Conservation (phyloP, 2,888 invertebrate genomes). For the Drosophila rubida region DNA sequence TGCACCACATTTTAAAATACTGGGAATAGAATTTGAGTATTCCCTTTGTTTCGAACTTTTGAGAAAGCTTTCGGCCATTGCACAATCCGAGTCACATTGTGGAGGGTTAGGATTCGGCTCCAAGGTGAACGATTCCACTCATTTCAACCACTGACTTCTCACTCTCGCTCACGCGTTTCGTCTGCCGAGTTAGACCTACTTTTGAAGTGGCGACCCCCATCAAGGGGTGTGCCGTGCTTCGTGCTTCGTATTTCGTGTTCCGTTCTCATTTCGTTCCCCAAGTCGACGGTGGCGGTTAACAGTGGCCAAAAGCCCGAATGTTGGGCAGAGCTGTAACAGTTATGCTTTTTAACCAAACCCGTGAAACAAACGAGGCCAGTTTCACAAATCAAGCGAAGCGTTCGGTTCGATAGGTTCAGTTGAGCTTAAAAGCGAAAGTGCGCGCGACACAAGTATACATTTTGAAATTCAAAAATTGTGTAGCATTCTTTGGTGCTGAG, state of each 20-base stretch:
- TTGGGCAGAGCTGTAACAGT: slow-evolving; percentile 34
- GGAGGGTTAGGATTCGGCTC: slow-evolving; percentile 19
- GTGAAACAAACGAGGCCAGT: slow-evolving; percentile 74
- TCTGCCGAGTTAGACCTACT: slow-evolving; percentile 46
- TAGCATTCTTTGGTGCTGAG: slow-evolving; percentile 52
- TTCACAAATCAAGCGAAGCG: slow-evolving; percentile 79
- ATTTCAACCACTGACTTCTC: slow-evolving; percentile 1
- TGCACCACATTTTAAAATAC: slow-evolving; percentile 26
- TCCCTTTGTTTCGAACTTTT: slow-evolving; percentile 27
- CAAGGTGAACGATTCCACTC: slow-evolving; percentile 6
- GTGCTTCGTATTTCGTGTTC: slow-evolving; percentile 40
- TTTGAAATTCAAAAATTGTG: slow-evolving; percentile 63
- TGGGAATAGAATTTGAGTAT: slow-evolving; percentile 3
- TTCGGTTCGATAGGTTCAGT: slow-evolving; percentile 79
- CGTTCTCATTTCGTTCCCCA: slow-evolving; percentile 34
- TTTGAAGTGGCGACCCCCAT: slow-evolving; percentile 11
- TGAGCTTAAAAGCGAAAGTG: slow-evolving; percentile 68
- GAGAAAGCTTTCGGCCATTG: slow-evolving; percentile 21
- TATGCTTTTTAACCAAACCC: slow-evolving; percentile 66
- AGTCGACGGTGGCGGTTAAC: slow-evolving; percentile 68
- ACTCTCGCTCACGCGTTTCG: slow-evolving; percentile 10
- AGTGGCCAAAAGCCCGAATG: slow-evolving; percentile 41
- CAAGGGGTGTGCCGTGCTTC: slow-evolving; percentile 2
- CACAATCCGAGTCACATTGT: slow-evolving; percentile 23
- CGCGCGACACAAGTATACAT: slow-evolving; percentile 59